These are phyloP conservation scores for Gobio occitaniae DNA, from an alignment of 2,797 vertebrate species.

Conservation along the genomic window DNA sequence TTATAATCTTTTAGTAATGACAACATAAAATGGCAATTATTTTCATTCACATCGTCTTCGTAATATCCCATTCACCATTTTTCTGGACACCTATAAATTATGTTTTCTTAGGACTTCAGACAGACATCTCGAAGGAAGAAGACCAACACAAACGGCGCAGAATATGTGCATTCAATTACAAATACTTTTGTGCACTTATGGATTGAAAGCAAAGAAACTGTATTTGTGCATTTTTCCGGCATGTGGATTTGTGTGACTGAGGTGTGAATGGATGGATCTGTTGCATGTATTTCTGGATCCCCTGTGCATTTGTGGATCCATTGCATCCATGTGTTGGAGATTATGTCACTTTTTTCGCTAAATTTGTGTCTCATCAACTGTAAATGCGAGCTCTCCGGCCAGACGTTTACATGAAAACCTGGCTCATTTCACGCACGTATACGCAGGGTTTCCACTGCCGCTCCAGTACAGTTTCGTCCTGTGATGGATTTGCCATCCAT, in stretches of 20 bases:
- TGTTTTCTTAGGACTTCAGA: neutral
- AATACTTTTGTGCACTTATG: neutral
- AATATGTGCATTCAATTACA: neutral
- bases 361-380: neutral
- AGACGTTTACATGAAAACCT: neutral
- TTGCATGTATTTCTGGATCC: slow-evolving; percentile 24
- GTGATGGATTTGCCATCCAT: neutral
- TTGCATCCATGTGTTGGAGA: slow-evolving; percentile 5
- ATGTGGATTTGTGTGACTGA: neutral
- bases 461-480: neutral
- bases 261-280: slow-evolving; percentile 10
- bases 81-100: neutral
- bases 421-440: neutral
- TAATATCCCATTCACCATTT: neutral
- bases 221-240: neutral
- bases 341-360: neutral
- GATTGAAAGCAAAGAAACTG: neutral
- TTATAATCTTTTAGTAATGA: neutral
- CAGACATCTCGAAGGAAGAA: neutral
- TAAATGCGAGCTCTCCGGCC: neutral
- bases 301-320: neutral
- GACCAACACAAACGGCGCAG: neutral
- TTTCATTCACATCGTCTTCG: neutral
- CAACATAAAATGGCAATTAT: neutral
- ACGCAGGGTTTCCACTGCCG: neutral